Evolutionary conservation across 2,888 invertebrate species (phyloP), one percentile per base, ranked within the genome.

Genomic region (Malthinus seriepunctatus): DNA sequence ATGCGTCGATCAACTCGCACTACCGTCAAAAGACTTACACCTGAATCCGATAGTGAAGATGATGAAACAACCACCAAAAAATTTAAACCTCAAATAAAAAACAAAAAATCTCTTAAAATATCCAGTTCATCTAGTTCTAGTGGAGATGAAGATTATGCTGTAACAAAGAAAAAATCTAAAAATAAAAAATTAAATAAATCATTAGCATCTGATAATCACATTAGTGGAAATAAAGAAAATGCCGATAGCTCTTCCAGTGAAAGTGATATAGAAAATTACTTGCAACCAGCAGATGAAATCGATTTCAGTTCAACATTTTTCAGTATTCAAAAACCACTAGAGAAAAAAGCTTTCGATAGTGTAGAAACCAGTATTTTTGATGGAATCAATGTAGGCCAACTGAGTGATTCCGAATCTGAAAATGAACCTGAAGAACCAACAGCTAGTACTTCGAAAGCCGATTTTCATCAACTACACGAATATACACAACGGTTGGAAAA

Each of bases 401-500:
- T 77, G 51, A 73, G 75, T 7, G 76, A 76, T 53, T 75, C 76
- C n/a, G 75, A 70, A 35, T 68, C 68, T 8, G 23, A 23, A 23
- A 23, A 53, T 14, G 58, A 65, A 34, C 15, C 33, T 32, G 2
- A 47, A 33, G 39, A 47, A 46, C 12, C 12, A 1, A 33, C 38
- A 49, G 3, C 34, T 5, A 11, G 42, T 14, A 59, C 47, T 10
- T 38, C 63, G 15, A 69, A 62, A 57, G 49, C 80, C 51, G 79
- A 83, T 67, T 86, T 86, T 66, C 69, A 80, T 63, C 82, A 84
- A 66, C 77, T 87, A 9, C 82, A 85, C 70, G 79, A 84, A 61
- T 86, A 86, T 67, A 83, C 84, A 63, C 80, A 79, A 46, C 82
- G 82, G 75, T 73, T 88, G 59, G 87, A 87, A 72, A 82, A 85